phyloP scores from a whole-genome alignment of 2,797 vertebrate species.

The Cossypha niveicapilla region DNA sequence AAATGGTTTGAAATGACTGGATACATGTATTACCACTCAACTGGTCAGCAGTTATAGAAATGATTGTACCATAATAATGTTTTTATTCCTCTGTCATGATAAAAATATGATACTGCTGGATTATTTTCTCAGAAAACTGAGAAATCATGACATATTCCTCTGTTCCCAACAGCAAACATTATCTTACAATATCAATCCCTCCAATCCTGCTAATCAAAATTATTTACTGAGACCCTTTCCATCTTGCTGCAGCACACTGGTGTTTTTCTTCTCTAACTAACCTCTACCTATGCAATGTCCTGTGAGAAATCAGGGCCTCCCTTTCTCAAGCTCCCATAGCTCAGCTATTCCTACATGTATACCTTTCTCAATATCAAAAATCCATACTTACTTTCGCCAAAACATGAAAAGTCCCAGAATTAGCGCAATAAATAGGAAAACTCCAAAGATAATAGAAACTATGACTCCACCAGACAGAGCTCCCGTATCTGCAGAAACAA shows the following conservation, averaged over 20 bases:
- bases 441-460: slow-evolving; percentile 70
- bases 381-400: slow-evolving; percentile 60
- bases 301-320: background rate
- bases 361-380: background rate
- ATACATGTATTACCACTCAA: background rate
- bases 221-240: background rate
- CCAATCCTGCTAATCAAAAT: background rate
- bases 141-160: background rate
- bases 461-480: slow-evolving; percentile 70
- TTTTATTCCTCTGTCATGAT: background rate
- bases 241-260: background rate
- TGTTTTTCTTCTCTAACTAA: background rate
- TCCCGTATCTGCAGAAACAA: slow-evolving; percentile 55
- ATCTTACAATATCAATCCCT: background rate
- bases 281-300: background rate
- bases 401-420: slow-evolving; percentile 60
- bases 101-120: background rate
- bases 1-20: background rate
- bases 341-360: background rate
- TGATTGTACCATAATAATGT: background rate
- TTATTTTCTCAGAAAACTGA: background rate
- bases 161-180: background rate
- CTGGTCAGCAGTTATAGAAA: background rate
- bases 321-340: background rate
- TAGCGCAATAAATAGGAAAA: slow-evolving; percentile 65